Evolutionary conservation across 2,888 invertebrate genomes (phyloP), one percentile per base, ranked within the genome.

Genomic region (Pelosia muscerda): DNA sequence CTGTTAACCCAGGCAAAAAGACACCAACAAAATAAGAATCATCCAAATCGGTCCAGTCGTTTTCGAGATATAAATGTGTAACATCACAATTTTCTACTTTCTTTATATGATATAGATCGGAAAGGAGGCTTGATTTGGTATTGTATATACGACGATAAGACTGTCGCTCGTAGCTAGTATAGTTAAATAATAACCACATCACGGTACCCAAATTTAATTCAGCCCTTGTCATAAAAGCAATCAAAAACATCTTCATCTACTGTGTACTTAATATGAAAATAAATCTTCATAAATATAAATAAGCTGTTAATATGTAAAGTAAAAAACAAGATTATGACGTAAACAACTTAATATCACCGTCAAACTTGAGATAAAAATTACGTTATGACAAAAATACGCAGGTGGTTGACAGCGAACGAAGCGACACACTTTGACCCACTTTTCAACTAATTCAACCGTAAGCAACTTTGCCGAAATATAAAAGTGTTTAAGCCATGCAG

Each of bases 401-500:
- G 77, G 72, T 76, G 77, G 66, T 55, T 74, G 71, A 76, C 72
- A 69, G 66, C 72, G 74, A 71, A 23, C 58, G 70, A 68, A 72
- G 71, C 72, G 74, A 65, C 72, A 65, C 71, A 65, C 77, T 86
- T 81, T 91, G 92, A 89, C 92, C 92, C 84, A 92, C 88, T 92
- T 92, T 86, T 80, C 81, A 86, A 88, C 87, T 91, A 91, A 91
- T 91, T 91, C 88, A 82, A 26, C 75, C 77, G 83, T 74, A 81
- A 78, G 78, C 73, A 79, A 81, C 83, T 82, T 81, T 81, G 82
- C 75, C 81, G 76, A 83, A 87, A 86, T 86, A 88, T 88, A 87
- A 84, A n/a, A 84, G 78, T 82, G 76, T 83, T 84, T 76, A 75
- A 68, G 72, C 76, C 68, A 62, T 69, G 75, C 74, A 76, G 38